These are phyloP conservation scores for Limnephilus auricula DNA, from an alignment of 2,888 invertebrate genomes.

Conservation along the genomic window DNA sequence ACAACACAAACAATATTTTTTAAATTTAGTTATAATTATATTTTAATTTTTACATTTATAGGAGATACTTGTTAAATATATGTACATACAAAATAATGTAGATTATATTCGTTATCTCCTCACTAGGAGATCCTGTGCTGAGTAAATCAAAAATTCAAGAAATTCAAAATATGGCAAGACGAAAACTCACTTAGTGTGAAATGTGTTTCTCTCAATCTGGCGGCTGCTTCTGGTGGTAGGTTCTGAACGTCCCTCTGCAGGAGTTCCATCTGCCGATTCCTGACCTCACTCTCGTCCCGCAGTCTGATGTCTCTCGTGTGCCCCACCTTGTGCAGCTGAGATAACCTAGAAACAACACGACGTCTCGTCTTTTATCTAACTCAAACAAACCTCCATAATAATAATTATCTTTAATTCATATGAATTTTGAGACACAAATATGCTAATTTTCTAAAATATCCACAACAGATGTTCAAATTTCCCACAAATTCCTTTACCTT, in stretches of 20 bases:
- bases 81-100: too few species aligned
- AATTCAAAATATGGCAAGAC: not conserved
- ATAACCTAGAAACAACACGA: slow-evolving; percentile 76
- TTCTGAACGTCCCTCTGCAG: slow-evolving; percentile 85
- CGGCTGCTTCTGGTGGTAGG: slow-evolving; percentile 85
- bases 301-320: slow-evolving; percentile 87
- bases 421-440: too few species aligned
- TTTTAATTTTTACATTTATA: too few species aligned
- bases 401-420: not conserved
- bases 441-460: too few species aligned
- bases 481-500: too few species aligned
- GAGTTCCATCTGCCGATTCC: slow-evolving; percentile 86
- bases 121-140: too few species aligned
- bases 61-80: too few species aligned
- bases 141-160: not conserved
- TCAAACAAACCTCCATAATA: not conserved
- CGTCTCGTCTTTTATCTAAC: slow-evolving; percentile 62
- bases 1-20: too few species aligned
- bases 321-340: slow-evolving; percentile 85
- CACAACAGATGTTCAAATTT: too few species aligned
- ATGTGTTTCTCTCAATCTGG: slow-evolving; percentile 85
- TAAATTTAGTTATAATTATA: too few species aligned
- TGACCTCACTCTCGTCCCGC: slow-evolving; percentile 86
- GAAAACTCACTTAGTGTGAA: slow-evolving; percentile 85
- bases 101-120: too few species aligned